Evolutionary conservation across 2,113 vertebrate genomes (phyloP).

Genomic region (Zapornia atra): DNA sequence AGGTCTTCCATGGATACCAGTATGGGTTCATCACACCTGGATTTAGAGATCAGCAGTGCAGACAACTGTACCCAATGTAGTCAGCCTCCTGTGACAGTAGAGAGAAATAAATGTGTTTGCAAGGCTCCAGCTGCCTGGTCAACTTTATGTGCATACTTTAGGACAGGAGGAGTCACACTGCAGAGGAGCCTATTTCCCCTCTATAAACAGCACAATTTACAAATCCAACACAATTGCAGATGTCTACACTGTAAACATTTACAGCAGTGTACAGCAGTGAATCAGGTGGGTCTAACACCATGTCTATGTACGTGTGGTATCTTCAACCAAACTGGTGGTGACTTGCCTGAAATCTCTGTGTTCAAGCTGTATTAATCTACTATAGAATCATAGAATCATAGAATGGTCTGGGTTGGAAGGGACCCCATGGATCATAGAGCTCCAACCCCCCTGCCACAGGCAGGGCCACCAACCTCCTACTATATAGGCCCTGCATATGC

Average conservation of each 20-base stretch:
- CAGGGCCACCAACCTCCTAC: too few relatives aligned
- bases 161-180: background rate
- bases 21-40: background rate
- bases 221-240: background rate
- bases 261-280: background rate
- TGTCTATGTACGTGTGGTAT: background rate
- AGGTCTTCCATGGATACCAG: background rate
- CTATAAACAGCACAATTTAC: background rate
- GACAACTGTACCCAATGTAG: background rate
- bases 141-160: background rate
- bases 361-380: background rate
- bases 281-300: background rate
- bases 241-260: background rate
- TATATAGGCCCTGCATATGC: background rate
- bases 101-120: background rate
- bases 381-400: too few relatives aligned
- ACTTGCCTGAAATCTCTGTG: background rate
- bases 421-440: too few relatives aligned
- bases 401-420: too few relatives aligned
- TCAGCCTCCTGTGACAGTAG: background rate
- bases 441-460: too few relatives aligned
- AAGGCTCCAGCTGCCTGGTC: background rate
- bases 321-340: background rate
- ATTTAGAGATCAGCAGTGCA: background rate
- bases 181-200: background rate